Evolutionary conservation across 2,113 vertebrate genomes (phyloP).

Genomic region (Indicator maculatus): DNA sequence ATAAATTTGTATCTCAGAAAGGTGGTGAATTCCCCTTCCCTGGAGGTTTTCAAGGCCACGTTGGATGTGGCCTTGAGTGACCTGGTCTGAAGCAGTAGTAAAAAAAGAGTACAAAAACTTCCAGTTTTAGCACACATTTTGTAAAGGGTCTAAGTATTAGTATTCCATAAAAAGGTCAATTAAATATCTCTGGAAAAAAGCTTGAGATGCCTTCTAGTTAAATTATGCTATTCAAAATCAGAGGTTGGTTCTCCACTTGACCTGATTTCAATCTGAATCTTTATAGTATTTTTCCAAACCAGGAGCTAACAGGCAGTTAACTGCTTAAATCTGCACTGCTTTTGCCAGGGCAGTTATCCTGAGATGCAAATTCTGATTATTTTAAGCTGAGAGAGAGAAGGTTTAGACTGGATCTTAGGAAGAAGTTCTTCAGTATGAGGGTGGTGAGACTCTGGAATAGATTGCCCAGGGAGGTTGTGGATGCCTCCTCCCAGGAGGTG

Average conservation of each 20-base stretch:
- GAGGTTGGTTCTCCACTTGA: not conserved
- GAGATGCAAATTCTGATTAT: not conserved
- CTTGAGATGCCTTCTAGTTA: not conserved
- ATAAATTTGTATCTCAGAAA: not conserved
- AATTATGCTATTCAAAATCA: not conserved
- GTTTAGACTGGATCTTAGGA: no score
- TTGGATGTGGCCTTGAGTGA: no score
- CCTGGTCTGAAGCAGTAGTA: not conserved
- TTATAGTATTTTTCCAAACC: not conserved
- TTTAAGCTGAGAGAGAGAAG: not conserved
- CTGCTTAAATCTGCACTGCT: not conserved
- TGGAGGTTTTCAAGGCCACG: no score
- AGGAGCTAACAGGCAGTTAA: not conserved
- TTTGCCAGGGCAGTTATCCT: not conserved
- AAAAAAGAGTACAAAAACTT: not conserved
- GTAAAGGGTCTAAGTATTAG: not conserved
- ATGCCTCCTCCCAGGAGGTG: no score
- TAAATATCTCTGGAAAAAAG: not conserved
- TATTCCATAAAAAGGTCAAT: not conserved
- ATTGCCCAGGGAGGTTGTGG: no score
- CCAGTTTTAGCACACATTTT: not conserved
- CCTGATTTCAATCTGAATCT: not conserved
- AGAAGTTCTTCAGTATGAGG: no score
- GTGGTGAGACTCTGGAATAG: no score
- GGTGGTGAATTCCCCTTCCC: not conserved